phyloP scores from a whole-genome alignment of 2,113 vertebrate genomes.

The Atractosteus spatula region DNA sequence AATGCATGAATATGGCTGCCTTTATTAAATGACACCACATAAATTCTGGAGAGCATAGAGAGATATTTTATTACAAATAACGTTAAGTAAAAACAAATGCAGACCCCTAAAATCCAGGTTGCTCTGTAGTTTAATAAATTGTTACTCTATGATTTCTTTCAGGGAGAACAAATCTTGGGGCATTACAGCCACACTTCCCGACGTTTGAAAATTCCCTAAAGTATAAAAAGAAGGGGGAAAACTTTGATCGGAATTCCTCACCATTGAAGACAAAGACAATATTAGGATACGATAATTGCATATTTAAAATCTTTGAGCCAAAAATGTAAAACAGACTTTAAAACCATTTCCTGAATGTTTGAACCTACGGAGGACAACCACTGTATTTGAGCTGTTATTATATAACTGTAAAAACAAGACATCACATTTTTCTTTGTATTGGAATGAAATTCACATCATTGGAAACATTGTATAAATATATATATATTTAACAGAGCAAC shows the following conservation, averaged over 20 bases:
- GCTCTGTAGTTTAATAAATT: slow-evolving; percentile 99
- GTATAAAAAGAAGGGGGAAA: slow-evolving; percentile 99
- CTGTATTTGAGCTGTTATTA: slow-evolving; percentile 49
- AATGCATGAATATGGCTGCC: slow-evolving; percentile 88
- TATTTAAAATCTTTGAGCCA: slow-evolving; percentile 80
- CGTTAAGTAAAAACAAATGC: slow-evolving; percentile 76
- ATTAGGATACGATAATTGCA: slow-evolving; percentile 94
- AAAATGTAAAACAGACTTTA: slow-evolving; percentile 69
- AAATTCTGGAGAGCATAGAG: slow-evolving; percentile 72
- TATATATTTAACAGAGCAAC: slow-evolving; percentile 65
- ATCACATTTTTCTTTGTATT: slow-evolving; percentile 45
- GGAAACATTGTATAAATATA: slow-evolving; percentile 58
- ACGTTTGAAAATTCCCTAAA: slow-evolving; percentile 99
- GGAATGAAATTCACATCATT: slow-evolving; percentile 41
- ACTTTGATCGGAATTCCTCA: slow-evolving; percentile 99
- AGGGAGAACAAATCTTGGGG: slow-evolving; percentile 99
- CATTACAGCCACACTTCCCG: slow-evolving; percentile 99
- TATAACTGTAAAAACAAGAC: slow-evolving; percentile 45
- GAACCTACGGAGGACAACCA: slow-evolving; percentile 50
- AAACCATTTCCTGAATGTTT: slow-evolving; percentile 80
- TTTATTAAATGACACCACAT: slow-evolving; percentile 75
- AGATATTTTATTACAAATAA: slow-evolving; percentile 60
- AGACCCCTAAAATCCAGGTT: slow-evolving; percentile 97
- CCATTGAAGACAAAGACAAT: slow-evolving; percentile 99
- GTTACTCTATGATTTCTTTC: slow-evolving; percentile 99